Base-by-base conservation (phyloP, 2,113 vertebrate species). In the Promerops cafer region DNA sequence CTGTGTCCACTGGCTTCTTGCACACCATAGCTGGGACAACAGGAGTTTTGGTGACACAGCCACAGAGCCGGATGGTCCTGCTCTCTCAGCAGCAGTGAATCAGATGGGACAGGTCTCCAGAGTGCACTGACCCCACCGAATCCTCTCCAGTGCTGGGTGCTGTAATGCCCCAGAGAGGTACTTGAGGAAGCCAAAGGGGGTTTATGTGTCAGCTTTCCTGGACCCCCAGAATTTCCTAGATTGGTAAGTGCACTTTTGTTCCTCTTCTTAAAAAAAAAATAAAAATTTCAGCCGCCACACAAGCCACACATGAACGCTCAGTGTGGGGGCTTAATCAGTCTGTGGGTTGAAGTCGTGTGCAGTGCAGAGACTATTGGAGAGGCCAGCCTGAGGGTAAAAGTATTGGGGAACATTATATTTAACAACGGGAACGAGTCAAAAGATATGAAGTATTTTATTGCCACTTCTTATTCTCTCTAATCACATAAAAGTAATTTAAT, bases 51-150 rank as follows among this genome's bases (percentile, higher is more conserved):
- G 39, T 53, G 81, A 11, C 28, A 13, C 47, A 54, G 69, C 33
- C 9, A 8, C 57, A 26, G 39, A 33, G 22, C 49, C 0, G 11
- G 23, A 22, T 39, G 0, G 1, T 33, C 7, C 39, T 63, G 27
- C 81, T 72, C 39, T 47, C 27, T 52, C 0, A 0, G 50, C 27
- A 37, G 40, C 40, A 56, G 61, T 0, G 0, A 20, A 4, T 37
- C 40, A 21, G 16, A 13, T 4, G 27, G 63, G 52, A 47, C 40
- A 39, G 40, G 40, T 26, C 40, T 39, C 14, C 69, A 47, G 49
- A 0, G 2, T 2, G 9, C 69, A 39, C 40, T 1, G 2, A 27
- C 4, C 3, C 17, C 47, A 14, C 10, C 0, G 1, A 53, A 37
- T 27, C 81, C 22, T 39, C 57, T 45, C 9, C 27, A 8, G 40